phyloP scores from a whole-genome alignment of 1,140 invertebrate genomes.

The Procambarus virginalis region DNA sequence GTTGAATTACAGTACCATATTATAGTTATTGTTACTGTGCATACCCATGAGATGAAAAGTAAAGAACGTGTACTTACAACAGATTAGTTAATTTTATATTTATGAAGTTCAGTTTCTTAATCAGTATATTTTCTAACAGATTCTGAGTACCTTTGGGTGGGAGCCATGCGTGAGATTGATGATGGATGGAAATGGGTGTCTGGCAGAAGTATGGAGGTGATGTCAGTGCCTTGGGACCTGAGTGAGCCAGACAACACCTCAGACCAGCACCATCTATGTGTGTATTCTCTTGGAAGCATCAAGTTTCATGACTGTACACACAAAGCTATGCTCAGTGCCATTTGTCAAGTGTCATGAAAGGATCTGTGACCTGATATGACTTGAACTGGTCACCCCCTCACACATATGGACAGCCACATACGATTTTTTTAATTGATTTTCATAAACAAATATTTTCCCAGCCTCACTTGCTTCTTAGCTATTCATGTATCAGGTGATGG shows the following conservation, averaged over 20 bases:
- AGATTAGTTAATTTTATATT: neutral
- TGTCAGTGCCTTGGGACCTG: conserved; percentile 29
- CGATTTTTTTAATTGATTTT: neutral
- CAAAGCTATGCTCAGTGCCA: conserved; percentile 4
- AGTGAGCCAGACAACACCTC: conserved; percentile 35
- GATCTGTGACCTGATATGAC: neutral
- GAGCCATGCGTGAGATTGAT: conserved; percentile 7
- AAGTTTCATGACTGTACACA: conserved; percentile 42
- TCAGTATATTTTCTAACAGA: neutral
- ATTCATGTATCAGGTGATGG: neutral
- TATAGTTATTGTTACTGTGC: neutral
- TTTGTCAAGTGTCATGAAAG: conserved; percentile 19
- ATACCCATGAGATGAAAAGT: too few relatives aligned
- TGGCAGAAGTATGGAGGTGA: neutral
- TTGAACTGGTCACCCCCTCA: neutral
- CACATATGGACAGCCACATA: neutral
- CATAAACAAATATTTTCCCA: neutral
- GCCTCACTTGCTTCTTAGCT: neutral
- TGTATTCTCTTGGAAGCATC: conserved; percentile 1
- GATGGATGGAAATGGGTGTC: conserved; percentile 32
- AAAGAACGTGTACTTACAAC: neutral
- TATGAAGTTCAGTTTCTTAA: too few relatives aligned
- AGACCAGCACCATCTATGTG: conserved; percentile 31
- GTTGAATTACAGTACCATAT: neutral
- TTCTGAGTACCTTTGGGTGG: conserved; percentile 37